Conservation (phyloP, 2,113 vertebrate species). For the Boulengeromyrus knoepffleri region DNA sequence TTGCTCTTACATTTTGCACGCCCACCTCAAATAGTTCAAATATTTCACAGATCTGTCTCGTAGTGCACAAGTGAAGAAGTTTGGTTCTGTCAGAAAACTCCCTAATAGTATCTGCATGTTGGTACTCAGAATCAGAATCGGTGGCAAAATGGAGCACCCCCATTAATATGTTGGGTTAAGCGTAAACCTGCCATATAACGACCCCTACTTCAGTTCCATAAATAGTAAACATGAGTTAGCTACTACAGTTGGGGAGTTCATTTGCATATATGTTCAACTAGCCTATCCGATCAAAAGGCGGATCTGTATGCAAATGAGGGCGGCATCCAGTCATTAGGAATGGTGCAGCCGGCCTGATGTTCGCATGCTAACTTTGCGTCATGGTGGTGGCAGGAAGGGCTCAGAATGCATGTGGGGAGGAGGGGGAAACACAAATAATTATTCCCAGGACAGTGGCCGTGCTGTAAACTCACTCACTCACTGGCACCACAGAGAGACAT, state of each 20-base stretch:
- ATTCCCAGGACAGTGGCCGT: slow-evolving; percentile 23
- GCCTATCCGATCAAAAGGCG: neutral
- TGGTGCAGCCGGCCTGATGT: neutral
- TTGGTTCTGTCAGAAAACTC: neutral
- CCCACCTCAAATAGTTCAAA: slow-evolving; percentile 16
- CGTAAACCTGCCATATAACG: neutral
- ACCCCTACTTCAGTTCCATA: neutral
- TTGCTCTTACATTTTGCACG: slow-evolving; percentile 8
- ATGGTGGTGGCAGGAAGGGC: neutral
- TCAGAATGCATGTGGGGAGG: neutral
- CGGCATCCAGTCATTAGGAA: neutral
- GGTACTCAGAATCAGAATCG: neutral
- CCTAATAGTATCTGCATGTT: neutral
- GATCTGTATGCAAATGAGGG: neutral
- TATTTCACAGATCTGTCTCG: neutral
- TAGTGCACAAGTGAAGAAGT: neutral
- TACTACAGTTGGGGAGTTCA: neutral
- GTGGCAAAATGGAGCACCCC: neutral
- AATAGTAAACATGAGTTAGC: neutral
- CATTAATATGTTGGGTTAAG: neutral
- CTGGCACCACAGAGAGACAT: slow-evolving; percentile 32
- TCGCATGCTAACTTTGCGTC: neutral
- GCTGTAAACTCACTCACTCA: slow-evolving; percentile 34
- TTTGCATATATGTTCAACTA: neutral
- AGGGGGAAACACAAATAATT: neutral